Percentiles rank a stretch among this genome's conserved stretches.
These are phyloP conservation scores for Cyprinodon diabolis DNA, from an alignment of 2,797 vertebrate genomes.

Conservation along the genomic window DNA sequence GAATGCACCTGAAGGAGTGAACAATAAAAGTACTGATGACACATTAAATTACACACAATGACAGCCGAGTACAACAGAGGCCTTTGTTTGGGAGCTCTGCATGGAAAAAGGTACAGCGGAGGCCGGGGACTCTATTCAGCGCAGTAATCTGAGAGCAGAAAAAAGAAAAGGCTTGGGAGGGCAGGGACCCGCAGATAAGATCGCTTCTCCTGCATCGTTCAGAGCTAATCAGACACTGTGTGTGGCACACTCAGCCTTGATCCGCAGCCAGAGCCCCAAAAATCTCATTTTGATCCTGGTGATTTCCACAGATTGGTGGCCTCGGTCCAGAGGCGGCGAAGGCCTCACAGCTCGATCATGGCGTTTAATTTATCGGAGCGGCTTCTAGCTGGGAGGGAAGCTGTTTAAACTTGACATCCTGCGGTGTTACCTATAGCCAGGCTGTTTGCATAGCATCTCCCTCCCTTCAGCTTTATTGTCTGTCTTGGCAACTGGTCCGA, in stretches of 20 bases:
- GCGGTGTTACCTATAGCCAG: constrained; percentile 21
- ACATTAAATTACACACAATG: constrained; percentile 69
- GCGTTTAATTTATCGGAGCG: background rate
- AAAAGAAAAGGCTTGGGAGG: constrained; percentile 52
- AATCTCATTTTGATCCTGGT: constrained; percentile 66
- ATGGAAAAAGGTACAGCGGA: constrained; percentile 42
- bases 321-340: constrained; percentile 40
- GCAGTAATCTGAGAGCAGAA: constrained; percentile 56
- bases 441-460: constrained; percentile 3
- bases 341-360: constrained; percentile 24
- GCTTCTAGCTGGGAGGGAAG: constrained; percentile 41
- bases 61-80: constrained; percentile 65
- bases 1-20: constrained; percentile 77
- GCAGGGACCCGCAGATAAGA: constrained; percentile 71
- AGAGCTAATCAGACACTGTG: constrained; percentile 64
- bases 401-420: constrained; percentile 43
- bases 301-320: constrained; percentile 52
- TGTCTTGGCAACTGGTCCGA: no score
- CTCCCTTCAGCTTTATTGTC: background rate
- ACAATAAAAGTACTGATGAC: constrained; percentile 79
- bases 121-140: constrained; percentile 52
- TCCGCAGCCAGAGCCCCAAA: constrained; percentile 45
- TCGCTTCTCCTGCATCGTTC: constrained; percentile 67
- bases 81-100: constrained; percentile 72
- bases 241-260: constrained; percentile 66